These are phyloP conservation scores for Macquaria australasica DNA, from an alignment of 2,113 vertebrate species.

Conservation along the genomic window DNA sequence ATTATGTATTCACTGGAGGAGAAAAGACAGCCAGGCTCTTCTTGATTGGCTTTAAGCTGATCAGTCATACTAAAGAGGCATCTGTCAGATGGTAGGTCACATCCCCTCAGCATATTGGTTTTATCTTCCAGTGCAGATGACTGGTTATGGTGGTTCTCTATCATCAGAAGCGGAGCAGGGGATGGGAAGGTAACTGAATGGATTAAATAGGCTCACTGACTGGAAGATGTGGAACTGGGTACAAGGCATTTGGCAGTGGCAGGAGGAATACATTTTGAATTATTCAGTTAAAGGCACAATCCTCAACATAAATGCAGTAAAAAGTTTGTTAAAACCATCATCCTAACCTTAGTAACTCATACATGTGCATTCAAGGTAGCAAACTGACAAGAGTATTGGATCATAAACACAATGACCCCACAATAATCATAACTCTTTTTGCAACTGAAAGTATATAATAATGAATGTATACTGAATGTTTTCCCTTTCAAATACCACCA, in stretches of 20 bases:
- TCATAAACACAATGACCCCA: background rate
- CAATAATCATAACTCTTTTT: background rate
- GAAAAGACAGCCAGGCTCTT: conserved; percentile 46
- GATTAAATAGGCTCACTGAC: conserved; percentile 46
- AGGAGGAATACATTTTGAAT: conserved; percentile 48
- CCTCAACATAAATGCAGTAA: conserved; percentile 38
- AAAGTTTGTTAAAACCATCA: conserved; percentile 4
- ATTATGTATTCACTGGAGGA: conserved; percentile 65
- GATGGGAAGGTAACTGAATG: conserved; percentile 48
- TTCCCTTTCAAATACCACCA: conserved; percentile 9
- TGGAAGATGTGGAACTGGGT: conserved; percentile 43
- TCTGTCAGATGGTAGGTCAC: conserved; percentile 61
- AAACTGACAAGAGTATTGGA: background rate
- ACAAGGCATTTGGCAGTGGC: conserved; percentile 56
- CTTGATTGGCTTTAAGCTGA: conserved; percentile 75
- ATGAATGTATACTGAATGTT: background rate
- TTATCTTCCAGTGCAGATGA: conserved; percentile 57
- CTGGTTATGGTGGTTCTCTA: conserved; percentile 49
- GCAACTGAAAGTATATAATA: background rate
- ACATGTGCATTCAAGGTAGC: background rate
- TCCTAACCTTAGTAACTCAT: background rate
- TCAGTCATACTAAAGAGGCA: conserved; percentile 58
- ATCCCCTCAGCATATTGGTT: conserved; percentile 48
- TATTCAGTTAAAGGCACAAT: conserved; percentile 39
- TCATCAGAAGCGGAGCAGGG: conserved; percentile 46